A percentile compares a stretch with the other conserved stretches of the same genome.
phyloP scores from a whole-genome alignment of 2,888 invertebrate species.

The Drepana falcataria region DNA sequence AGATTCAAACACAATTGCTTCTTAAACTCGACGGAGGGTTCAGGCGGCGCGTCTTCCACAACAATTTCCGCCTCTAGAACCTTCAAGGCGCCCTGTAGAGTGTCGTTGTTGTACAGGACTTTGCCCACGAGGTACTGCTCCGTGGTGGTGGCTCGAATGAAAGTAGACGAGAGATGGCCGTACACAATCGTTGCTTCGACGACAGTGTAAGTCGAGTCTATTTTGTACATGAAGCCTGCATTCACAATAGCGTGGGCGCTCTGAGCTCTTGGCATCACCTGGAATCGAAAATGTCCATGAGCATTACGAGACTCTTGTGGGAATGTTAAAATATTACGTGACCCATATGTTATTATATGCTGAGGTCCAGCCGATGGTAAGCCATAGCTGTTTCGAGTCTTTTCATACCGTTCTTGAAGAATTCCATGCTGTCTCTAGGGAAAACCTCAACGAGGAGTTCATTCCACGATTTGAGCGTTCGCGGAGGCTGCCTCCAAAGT shows the following conservation, averaged over 20 bases:
- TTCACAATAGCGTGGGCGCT: constrained; percentile 86
- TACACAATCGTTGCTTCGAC: constrained; percentile 65
- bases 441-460: no score
- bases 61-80: constrained; percentile 38
- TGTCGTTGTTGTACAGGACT: constrained; percentile 49
- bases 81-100: constrained; percentile 53
- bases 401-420: no score
- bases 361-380: no score
- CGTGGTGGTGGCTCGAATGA: constrained; percentile 69
- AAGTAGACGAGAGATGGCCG: constrained; percentile 74
- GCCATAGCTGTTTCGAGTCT: no score
- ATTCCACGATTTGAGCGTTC: no score
- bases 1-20: constrained; percentile 79
- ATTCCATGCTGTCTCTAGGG: no score
- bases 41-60: constrained; percentile 55
- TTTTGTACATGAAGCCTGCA: constrained; percentile 82
- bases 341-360: no score
- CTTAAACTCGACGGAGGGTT: constrained; percentile 78
- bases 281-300: constrained; percentile 11
- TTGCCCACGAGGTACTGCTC: constrained; percentile 70
- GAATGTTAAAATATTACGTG: no score
- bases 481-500: no score
- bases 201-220: constrained; percentile 31
- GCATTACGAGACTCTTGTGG: no score
- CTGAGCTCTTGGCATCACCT: constrained; percentile 85